Base-by-base conservation (phyloP, 2,113 vertebrate species). In the Otus sunia region DNA sequence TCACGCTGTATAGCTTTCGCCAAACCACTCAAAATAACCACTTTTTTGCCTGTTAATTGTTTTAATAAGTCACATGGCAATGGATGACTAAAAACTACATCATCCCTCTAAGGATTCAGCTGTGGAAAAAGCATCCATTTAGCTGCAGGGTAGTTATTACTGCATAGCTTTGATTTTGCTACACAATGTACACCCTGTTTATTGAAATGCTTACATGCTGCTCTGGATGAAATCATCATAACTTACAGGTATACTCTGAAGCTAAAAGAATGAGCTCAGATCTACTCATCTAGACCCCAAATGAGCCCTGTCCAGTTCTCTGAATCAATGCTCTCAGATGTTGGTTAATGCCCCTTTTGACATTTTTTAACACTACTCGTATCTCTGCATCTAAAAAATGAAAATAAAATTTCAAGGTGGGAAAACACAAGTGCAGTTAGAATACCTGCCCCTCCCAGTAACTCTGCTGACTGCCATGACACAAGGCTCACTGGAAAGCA, bases 51-150 rank as follows among this genome's bases (percentile, higher is more conserved):
- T 86, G 39, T 90, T 97, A 95, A 97, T 97, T 97, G 96, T 97
- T 97, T 97, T 97, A 92, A 89, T 74, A 92, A 97, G 92, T 97
- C 97, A 98, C 75, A 66, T 89, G 93, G 83, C 86, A 85, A 79
- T 32, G 94, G 95, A 90, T 95, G 95, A 97, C 94, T 97, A 94
- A 96, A 96, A 77, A 84, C 81, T 92, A 90, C 90, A 91, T 97
- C 94, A 94, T 94, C 84, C 52, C 92, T 92, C 95, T 94, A 88
- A 97, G 93, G 90, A 96, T 83, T 97, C 92, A 94, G 92, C 87
- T 95, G 89, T 64, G 77, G 94, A 95, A 94, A 97, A 96, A 87
- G 79, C 96, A 91, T 95, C 83, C 29, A 30, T 91, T 95, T 95
- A 89, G 92, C 95, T 95, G 79, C 64, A 91, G 92, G 91, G 93